Base-by-base conservation (phyloP, 2,797 vertebrate genomes). In the Enteromius radiatus region DNA sequence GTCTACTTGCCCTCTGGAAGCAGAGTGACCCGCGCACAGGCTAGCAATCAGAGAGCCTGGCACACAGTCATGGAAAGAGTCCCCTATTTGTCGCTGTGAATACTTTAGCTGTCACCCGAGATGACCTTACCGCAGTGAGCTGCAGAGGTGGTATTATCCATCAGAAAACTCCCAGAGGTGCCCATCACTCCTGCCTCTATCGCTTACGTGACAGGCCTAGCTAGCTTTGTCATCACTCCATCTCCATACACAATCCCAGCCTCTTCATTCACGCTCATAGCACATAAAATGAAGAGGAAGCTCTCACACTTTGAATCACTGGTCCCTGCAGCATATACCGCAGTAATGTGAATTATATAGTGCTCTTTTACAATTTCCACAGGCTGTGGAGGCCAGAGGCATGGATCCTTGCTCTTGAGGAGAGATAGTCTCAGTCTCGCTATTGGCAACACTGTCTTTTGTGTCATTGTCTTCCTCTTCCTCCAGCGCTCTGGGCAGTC, bases 321-420 rank as follows among this genome's bases (percentile, higher is more conserved):
- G 63, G 19, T 45, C 76, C 81, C 64, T 85, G 68, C 41, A 82
- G 82, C 78, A 64, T 67, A 81, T 81, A 82, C 76, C 28, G 54
- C 59, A 73, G 70, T 76, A 71, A 68, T 69, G 38, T 71, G 84
- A 85, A 84, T 79, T 77, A 80, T 59, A 78, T 73, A 43, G 45
- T 64, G 4, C 64, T 76, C 74, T 84, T 56, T 67, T 76, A 84
- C 54, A 43, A 80, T 64, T 78, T 84, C 59, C 56, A 74, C 59
- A 77, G 63, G 76, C n/a, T 67, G 36, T n/a, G 43, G 31, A 45
- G 47, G 82, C 80, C 68, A 80, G 59, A 80, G 76, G 56, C 65
- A 69, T 15, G 47, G 23, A 49, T 78, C 8, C 31, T 54, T 15
- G 21, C 74, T 28, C 47, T 52, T 41, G 52, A 77, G 63, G 59